A percentile compares a stretch with the other conserved stretches of the same genome.
Conservation (phyloP, 2,888 invertebrate genomes). For the Mylabris sibirica region DNA sequence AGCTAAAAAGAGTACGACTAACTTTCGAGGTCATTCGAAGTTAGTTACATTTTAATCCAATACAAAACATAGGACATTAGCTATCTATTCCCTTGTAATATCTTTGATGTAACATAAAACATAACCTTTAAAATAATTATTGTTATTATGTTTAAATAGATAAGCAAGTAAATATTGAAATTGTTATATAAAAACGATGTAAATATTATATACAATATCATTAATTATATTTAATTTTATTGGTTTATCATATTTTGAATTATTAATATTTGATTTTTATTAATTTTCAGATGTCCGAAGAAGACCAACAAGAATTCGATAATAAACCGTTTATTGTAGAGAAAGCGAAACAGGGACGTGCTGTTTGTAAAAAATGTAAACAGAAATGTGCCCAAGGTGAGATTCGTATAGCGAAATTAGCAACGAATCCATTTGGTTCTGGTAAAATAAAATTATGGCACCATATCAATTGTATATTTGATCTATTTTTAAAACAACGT, state of each 20-base stretch:
- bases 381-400: conserved; percentile 75
- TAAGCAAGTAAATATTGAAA: background rate
- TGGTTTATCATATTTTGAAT: too few relatives aligned
- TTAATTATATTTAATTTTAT: too few relatives aligned
- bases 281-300: conserved; percentile 26
- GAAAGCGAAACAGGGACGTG: conserved; percentile 80
- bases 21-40: too few relatives aligned
- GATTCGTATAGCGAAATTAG: conserved; percentile 79
- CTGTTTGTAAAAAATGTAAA: conserved; percentile 89
- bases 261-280: too few relatives aligned
- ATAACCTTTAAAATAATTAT: background rate
- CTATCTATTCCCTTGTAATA: too few relatives aligned
- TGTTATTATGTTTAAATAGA: too few relatives aligned
- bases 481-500: conserved; percentile 79
- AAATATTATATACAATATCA: background rate
- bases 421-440: conserved; percentile 78
- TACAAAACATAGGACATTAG: too few relatives aligned
- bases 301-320: background rate
- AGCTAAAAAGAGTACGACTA: too few relatives aligned
- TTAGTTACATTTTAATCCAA: too few relatives aligned
- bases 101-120: too few relatives aligned
- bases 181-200: background rate
- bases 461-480: conserved; percentile 82
- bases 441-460: conserved; percentile 85
- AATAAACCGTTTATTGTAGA: conserved; percentile 74